These are phyloP conservation scores for Meriones unguiculatus DNA, from an alignment of 2,113 vertebrate species.

Conservation along the genomic window DNA sequence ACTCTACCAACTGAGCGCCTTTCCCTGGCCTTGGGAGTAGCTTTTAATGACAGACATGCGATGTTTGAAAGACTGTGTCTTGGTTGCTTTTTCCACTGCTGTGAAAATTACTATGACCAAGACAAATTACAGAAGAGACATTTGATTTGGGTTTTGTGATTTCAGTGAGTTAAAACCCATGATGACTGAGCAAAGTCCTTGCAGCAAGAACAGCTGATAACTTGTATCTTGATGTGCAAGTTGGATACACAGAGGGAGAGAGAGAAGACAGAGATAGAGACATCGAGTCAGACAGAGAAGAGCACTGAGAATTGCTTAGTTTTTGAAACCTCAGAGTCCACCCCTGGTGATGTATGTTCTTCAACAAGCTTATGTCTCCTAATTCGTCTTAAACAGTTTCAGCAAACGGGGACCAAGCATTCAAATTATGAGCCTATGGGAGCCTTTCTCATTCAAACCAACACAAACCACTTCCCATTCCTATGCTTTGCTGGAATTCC, in stretches of 20 bases:
- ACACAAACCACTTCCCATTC: not conserved
- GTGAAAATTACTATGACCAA: not conserved
- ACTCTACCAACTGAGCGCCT: not conserved
- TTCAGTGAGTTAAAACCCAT: not conserved
- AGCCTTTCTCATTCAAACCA: not conserved
- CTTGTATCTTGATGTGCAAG: not conserved
- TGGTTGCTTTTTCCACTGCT: not conserved
- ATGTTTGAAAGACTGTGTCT: not conserved
- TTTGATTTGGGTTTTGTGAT: not conserved
- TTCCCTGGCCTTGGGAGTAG: not conserved
- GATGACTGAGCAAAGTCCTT: not conserved
- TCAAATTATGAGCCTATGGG: not conserved
- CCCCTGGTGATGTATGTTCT: not conserved
- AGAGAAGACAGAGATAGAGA: not conserved
- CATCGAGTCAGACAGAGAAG: not conserved
- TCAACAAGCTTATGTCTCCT: not conserved
- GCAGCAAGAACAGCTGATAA: not conserved
- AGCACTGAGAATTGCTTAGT: not conserved
- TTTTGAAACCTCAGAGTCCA: not conserved
- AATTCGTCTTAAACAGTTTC: not conserved
- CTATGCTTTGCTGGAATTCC: not conserved
- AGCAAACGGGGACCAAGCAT: not conserved
- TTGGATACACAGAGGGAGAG: not conserved
- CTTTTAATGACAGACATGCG: not conserved
- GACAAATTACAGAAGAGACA: not conserved